Base-by-base conservation (phyloP, 2,888 invertebrate genomes). In the Hypena proboscidalis region DNA sequence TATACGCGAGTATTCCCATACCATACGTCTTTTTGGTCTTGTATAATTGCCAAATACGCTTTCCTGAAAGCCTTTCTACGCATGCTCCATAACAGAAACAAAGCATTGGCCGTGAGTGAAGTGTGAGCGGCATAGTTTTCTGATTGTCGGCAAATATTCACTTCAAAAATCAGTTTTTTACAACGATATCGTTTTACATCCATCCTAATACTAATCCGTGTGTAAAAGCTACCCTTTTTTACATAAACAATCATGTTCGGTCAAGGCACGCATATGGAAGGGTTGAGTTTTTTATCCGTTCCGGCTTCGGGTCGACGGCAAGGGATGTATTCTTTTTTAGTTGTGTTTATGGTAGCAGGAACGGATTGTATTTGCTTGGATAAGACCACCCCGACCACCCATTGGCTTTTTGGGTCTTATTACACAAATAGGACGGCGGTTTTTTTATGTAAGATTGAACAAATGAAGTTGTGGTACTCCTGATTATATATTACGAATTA, bases 221-320 rank as follows among this genome's bases (percentile, higher is more conserved):
- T 29, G 25, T 38, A 57, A 57, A 59, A 40, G 27, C 27, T n/a
- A 37, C 4, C 27, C 29, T 21, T 19, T 48, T 54, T 57, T 45
- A 23, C 27, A 10, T 11, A 15, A 10, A 39, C 8, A 26, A 40
- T 17, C 17, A 17, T 17, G 17, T 17, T 17, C 50, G 67, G 60
- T 68, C 72, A 70, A 58, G 57, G 61, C 55, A 56, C 53, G 40
- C 61, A 63, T 42, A 56, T 68, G 64, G 76, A 74, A 76, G 79
- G 80, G 78, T 75, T 50, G 51, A 66, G 26, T 63, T 66, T 68
- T 74, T 76, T 67, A 62, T 43, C 13, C 11, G 26, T 25, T 44
- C 2, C 21, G 22, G 2, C 47, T 51, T 31, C 47, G 58, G 45
- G 52, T 53, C 55, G 38, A 48, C 23, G 10, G 5, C 23, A 34